Conservation (phyloP, 1,140 invertebrate species). For the Charaxes varanes region DNA sequence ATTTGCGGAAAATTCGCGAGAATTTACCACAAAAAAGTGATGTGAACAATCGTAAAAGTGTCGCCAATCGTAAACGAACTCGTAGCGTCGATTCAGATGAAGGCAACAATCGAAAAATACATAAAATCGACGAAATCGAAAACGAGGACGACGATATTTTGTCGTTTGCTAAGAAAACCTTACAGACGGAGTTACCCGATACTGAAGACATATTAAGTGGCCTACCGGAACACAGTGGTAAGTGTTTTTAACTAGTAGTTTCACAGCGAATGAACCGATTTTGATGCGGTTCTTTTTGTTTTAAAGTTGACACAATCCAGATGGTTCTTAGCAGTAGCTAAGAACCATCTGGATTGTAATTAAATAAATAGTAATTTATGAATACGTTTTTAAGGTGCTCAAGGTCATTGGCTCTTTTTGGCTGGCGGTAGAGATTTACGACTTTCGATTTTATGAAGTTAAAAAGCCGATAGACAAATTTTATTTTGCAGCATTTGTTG, state of each 20-base stretch:
- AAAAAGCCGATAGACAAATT: too few species aligned
- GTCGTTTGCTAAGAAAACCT: constrained; percentile 55
- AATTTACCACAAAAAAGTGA: neutral
- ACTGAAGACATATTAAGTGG: constrained; percentile 51
- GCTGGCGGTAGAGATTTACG: too few species aligned
- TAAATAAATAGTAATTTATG: too few species aligned
- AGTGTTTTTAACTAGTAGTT: constrained; percentile 19
- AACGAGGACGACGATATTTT: constrained; percentile 54
- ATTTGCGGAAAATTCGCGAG: constrained; percentile 43
- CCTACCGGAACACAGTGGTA: constrained; percentile 38
- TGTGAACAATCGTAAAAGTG: constrained; percentile 11
- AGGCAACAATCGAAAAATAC: constrained; percentile 38
- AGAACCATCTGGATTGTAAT: too few species aligned
- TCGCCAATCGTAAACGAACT: constrained; percentile 34
- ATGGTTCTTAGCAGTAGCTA: too few species aligned
- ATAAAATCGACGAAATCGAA: constrained; percentile 44
- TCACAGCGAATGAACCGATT: too few species aligned
- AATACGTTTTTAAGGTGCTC: too few species aligned
- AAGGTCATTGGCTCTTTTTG: too few species aligned
- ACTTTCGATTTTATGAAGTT: too few species aligned
- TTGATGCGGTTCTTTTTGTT: too few species aligned
- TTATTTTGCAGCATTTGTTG: too few species aligned
- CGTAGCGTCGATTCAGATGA: constrained; percentile 40
- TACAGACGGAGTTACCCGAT: constrained; percentile 47
- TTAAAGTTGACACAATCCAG: too few species aligned